Base-by-base conservation (phyloP, 2,113 vertebrate genomes). In the Campylorhamphus procurvoides region DNA sequence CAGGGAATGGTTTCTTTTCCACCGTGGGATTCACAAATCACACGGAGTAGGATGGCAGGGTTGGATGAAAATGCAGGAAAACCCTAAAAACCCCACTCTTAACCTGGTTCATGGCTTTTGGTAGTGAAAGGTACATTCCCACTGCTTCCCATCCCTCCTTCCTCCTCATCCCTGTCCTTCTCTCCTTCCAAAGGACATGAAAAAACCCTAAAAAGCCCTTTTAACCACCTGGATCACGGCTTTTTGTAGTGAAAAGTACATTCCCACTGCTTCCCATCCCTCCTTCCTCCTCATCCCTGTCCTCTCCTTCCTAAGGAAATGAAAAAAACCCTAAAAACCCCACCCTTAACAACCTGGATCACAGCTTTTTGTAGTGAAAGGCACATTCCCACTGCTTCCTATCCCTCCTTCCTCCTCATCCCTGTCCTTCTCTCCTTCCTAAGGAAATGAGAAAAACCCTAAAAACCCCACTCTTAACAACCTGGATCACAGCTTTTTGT, bases 11-110 rank as follows among this genome's bases (percentile, higher is more conserved):
- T 19, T 87, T 24, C 24, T 20, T 44, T 55, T 13, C 59, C 46
- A 12, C 31, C 0, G 0, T 2, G 33, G 50, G 56, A 66, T 87
- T 89, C 89, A 55, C 22, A 12, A 47, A 47, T 47, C 47, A 23
- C 4, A 12, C 0, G 0, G 66, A 47, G n/a, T 4, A 44, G 12
- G 18, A 53, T 1, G 1, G 23, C 1, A 5, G 14, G 24, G 7
- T 17, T 10, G 68, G 44, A 25, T 18, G 27, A 40, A 75, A 74
- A 76, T 0, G 6, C 1, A 9, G 37, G 10, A 14, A 42, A n/a
- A 14, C 8, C 11, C 4, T 28, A 55, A 55, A 66, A 27, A 24
- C 3, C 12, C 7, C 6, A 18, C 28, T 44, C 12, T 31, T 15
- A 81, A 31, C 33, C 12, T 10, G 8, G 4, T 33, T 55, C 18